Evolutionary conservation across 92 coral and sea anemone species (phyloP).

Genomic region (Phenganax stokvisi): DNA sequence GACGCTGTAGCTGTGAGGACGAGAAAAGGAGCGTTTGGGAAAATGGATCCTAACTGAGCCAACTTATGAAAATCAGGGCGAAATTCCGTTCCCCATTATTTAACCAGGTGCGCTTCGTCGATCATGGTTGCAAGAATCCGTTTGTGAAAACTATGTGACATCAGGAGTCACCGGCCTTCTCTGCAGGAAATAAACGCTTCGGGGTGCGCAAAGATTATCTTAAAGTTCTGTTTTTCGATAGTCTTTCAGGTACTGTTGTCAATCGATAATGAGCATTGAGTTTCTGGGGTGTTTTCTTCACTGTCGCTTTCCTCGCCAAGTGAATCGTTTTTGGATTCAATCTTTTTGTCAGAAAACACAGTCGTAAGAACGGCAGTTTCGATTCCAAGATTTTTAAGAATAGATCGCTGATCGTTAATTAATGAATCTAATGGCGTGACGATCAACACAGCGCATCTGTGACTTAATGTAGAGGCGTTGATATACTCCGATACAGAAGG

Average conservation of each 20-base stretch:
- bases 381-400: conserved; percentile 35
- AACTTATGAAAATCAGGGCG: conserved; percentile 37
- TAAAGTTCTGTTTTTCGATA: not conserved
- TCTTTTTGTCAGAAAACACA: not conserved
- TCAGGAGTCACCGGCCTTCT: conserved; percentile 38
- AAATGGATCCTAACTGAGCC: conserved; percentile 42
- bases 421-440: conserved; percentile 45
- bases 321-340: not conserved
- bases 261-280: not conserved
- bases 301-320: not conserved
- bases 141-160: conserved; percentile 16
- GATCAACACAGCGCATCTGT: conserved; percentile 34
- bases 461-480: not conserved
- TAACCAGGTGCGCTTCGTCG: conserved; percentile 52
- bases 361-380: conserved; percentile 22
- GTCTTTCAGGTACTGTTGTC: not conserved
- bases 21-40: conserved; percentile 26
- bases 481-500: conserved; percentile 44
- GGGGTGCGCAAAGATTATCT: conserved; percentile 43
- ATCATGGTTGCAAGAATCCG: conserved; percentile 27
- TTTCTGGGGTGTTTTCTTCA: not conserved
- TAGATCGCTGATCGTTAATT: conserved; percentile 42
- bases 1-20: conserved; percentile 54
- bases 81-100: conserved; percentile 45
- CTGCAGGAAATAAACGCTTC: conserved; percentile 49